Percentiles rank a stretch among this genome's conserved stretches.
Conservation (phyloP, 2,888 invertebrate genomes). For the Leptinotarsa tumamoca region DNA sequence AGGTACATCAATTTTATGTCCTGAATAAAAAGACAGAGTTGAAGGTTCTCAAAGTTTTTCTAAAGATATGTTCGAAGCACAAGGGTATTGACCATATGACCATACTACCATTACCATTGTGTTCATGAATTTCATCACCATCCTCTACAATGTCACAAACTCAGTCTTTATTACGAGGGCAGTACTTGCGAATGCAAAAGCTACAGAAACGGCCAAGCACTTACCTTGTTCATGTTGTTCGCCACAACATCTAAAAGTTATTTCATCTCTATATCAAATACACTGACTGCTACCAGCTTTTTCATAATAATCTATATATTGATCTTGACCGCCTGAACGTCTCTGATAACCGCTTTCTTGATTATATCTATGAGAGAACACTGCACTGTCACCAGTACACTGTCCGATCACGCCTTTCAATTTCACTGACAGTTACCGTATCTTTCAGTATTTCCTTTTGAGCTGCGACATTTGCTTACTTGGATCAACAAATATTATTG, state of each 20-base stretch:
- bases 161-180: neutral
- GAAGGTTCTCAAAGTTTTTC: neutral
- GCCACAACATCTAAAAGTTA: constrained; percentile 14
- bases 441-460: neutral
- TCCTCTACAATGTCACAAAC: neutral
- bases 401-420: neutral
- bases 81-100: constrained; percentile 19
- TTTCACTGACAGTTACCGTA: neutral
- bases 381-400: neutral
- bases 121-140: neutral
- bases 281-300: neutral
- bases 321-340: neutral
- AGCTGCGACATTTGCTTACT: neutral
- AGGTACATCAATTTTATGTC: neutral
- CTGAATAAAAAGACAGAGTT: constrained; percentile 19
- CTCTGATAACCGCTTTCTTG: neutral
- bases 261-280: neutral
- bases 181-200: constrained; percentile 10
- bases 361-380: neutral
- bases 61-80: constrained; percentile 11
- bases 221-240: constrained; percentile 11
- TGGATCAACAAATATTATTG: neutral
- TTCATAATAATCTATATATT: neutral
- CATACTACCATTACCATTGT: constrained; percentile 11
- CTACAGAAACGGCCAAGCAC: constrained; percentile 20